Evolutionary conservation across 2,888 invertebrate species (phyloP).

Genomic region (Gymnoscelis rufifasciata): DNA sequence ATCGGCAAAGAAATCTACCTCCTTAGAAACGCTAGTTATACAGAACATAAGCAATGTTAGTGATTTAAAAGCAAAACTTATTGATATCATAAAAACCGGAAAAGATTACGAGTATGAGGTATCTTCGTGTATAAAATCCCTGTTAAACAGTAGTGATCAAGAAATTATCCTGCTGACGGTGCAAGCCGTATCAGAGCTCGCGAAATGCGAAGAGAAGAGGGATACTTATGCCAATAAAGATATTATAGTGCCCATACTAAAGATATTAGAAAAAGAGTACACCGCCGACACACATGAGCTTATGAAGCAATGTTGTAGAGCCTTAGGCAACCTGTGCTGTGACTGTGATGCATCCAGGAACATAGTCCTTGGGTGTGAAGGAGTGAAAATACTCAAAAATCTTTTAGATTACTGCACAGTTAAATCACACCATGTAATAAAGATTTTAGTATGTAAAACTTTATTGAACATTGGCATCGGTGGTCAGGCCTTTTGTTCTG

Average conservation of each 20-base stretch:
- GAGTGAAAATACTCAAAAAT: conserved; percentile 66
- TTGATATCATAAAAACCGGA: conserved; percentile 63
- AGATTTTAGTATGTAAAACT: conserved; percentile 84
- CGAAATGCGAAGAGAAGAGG: conserved; percentile 87
- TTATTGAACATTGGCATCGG: conserved; percentile 89
- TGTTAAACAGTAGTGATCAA: conserved; percentile 64
- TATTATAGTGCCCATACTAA: conserved; percentile 79
- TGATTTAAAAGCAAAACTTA: conserved; percentile 67
- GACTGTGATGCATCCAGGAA: conserved; percentile 86
- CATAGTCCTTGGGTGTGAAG: conserved; percentile 67
- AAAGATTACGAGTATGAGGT: conserved; percentile 70
- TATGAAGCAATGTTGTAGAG: conserved; percentile 87
- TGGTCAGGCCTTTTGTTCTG: conserved; percentile 82
- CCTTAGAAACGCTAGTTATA: conserved; percentile 61
- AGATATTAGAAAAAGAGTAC: conserved; percentile 64
- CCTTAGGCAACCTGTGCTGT: conserved; percentile 93
- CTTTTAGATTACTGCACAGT: conserved; percentile 55
- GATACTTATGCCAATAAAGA: conserved; percentile 82
- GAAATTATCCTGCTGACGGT: conserved; percentile 79
- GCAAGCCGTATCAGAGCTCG: conserved; percentile 89
- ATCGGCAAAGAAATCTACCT: conserved; percentile 60
- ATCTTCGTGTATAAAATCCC: conserved; percentile 58
- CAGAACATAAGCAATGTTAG: conserved; percentile 59
- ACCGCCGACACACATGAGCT: conserved; percentile 69
- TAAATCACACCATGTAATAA: conserved; percentile 69